Conservation (phyloP, 2,797 vertebrate genomes). For the Pipistrellus kuhlii region DNA sequence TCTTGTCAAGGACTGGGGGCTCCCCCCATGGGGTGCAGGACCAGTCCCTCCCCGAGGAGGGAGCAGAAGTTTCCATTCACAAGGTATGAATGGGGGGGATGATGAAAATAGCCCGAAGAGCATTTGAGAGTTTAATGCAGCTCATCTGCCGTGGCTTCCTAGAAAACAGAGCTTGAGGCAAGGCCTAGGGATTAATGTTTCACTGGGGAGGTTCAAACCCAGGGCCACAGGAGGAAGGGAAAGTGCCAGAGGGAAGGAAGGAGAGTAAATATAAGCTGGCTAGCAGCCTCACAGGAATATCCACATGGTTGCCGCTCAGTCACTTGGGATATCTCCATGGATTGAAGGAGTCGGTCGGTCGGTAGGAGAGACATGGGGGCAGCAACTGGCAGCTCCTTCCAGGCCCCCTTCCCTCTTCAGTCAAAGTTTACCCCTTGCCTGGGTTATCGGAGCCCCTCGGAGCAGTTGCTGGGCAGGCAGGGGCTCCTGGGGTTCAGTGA, state of each 20-base stretch:
- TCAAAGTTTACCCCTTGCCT: background rate
- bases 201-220: background rate
- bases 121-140: background rate
- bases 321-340: background rate
- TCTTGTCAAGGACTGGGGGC: background rate
- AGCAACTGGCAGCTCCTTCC: background rate
- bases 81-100: background rate
- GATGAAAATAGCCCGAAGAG: background rate
- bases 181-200: background rate
- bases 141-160: background rate
- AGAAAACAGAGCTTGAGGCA: constrained; percentile 15
- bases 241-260: background rate
- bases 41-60: background rate
- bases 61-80: background rate
- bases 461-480: background rate
- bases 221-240: background rate
- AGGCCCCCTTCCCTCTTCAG: background rate
- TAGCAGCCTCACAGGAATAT: background rate
- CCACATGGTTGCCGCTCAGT: accelerated
- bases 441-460: background rate
- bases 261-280: background rate
- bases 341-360: background rate
- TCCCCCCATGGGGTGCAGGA: background rate
- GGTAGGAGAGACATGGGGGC: background rate
- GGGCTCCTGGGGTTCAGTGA: background rate